phyloP scores from a whole-genome alignment of 2,888 invertebrate species.

The Andrena hattorfiana region DNA sequence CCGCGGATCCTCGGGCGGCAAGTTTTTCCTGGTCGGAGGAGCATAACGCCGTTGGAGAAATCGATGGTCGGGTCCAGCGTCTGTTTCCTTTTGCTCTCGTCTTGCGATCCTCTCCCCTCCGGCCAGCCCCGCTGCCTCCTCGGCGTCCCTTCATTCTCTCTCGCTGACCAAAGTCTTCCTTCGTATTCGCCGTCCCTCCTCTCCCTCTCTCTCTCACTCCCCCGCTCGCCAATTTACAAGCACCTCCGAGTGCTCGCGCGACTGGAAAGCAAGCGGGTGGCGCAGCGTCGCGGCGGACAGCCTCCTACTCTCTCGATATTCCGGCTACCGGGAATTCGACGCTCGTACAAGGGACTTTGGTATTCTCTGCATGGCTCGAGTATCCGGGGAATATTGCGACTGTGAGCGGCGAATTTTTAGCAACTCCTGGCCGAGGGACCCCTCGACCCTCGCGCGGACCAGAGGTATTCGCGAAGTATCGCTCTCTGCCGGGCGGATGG shows the following conservation, averaged over 20 bases:
- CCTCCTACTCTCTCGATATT: conserved; percentile 43
- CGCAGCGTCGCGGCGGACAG: conserved; percentile 48
- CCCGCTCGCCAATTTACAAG: conserved; percentile 72
- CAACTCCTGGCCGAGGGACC: conserved; percentile 15
- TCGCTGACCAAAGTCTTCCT: conserved; percentile 46
- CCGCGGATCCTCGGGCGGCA: conserved; percentile 51
- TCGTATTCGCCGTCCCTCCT: conserved; percentile 52
- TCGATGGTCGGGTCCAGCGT: conserved; percentile 66
- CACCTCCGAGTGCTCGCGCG: conserved; percentile 62
- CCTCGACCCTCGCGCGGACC: conserved; percentile 21
- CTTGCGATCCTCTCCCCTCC: conserved; percentile 35
- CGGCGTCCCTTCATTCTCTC: conserved; percentile 33
- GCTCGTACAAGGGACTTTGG: conserved; percentile 41
- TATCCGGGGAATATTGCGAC: conserved; percentile 44
- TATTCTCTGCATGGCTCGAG: conserved; percentile 43
- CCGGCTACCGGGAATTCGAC: conserved; percentile 38
- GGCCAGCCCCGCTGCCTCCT: conserved; percentile 18
- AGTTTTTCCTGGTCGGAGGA: conserved; percentile 69
- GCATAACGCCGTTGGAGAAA: conserved; percentile 76
- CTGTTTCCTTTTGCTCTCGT: conserved; percentile 56
- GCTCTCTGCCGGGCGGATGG: conserved; percentile 16
- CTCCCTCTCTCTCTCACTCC: conserved; percentile 5
- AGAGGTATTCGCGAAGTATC: conserved; percentile 8
- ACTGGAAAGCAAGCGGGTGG: conserved; percentile 61
- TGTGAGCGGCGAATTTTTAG: conserved; percentile 49